phyloP scores from a whole-genome alignment of 2,888 invertebrate species.

The Mycalesis mineus region DNA sequence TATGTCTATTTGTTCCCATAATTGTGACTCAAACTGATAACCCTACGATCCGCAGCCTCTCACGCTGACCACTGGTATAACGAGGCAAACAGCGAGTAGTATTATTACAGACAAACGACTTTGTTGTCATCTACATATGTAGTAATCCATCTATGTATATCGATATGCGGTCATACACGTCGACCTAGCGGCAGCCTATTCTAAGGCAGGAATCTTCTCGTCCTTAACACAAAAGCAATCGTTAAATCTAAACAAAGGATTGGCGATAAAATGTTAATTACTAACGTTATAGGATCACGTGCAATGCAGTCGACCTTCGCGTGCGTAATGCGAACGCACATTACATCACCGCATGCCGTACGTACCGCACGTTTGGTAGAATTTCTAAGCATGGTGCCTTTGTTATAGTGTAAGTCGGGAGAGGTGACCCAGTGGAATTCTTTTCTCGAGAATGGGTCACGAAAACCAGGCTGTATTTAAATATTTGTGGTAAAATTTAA shows the following conservation, averaged over 20 bases:
- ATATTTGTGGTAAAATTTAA: too few relatives aligned
- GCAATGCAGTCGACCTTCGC: conserved; percentile 16
- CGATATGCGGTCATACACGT: background rate
- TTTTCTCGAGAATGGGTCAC: too few relatives aligned
- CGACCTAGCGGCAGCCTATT: background rate
- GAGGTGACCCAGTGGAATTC: too few relatives aligned
- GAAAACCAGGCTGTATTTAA: too few relatives aligned
- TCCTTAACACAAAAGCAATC: conserved; percentile 6
- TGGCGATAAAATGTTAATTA: conserved; percentile 13
- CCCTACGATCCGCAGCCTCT: too few relatives aligned
- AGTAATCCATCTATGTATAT: background rate
- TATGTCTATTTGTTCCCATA: too few relatives aligned
- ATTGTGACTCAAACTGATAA: too few relatives aligned
- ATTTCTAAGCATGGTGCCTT: too few relatives aligned
- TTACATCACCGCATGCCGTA: background rate
- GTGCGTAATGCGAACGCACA: background rate
- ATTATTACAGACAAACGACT: background rate
- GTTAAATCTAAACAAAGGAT: conserved; percentile 10
- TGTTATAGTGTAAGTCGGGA: too few relatives aligned
- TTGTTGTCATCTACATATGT: background rate
- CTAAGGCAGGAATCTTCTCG: background rate
- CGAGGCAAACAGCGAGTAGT: too few relatives aligned
- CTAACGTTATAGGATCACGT: conserved; percentile 4
- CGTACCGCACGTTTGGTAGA: background rate
- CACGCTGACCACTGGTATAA: too few relatives aligned